Evolutionary conservation across 2,113 vertebrate genomes (phyloP), one percentile per base, ranked within the genome.

Genomic region (Mixornis gularis): DNA sequence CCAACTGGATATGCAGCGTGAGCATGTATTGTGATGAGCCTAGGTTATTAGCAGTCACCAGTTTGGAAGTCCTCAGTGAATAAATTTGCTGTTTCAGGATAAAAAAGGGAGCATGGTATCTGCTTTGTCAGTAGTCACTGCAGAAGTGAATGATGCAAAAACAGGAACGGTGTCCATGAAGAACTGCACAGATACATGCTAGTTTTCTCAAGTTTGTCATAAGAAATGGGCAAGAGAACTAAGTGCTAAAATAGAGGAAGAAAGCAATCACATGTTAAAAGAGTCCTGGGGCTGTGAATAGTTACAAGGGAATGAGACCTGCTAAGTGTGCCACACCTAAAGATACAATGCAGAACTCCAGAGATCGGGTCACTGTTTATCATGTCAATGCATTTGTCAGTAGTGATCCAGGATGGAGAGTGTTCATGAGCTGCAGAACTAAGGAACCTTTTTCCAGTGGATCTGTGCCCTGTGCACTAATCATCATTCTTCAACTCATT

Each of bases 81-180:
- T 87, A 91, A 95, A 92, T 92, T 53, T 82, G 74, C 87, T 95
- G 89, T 89, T 95, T 89, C 93, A 89, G 93, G 85, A 89, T 72
- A 52, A 92, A 91, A 88, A 92, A 78, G 8, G 72, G 62, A 91
- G 29, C 29, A 40, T 0, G 0, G 59, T 69, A 51, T 92, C 87
- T 94, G 94, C 84, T 82, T 94, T 3, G 8, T 95, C 92, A 95
- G 87, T 94, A 87, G 68, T 59, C 32, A 58, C 53, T 65, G 78
- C 74, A 89, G 74, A 91, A 89, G 53, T 17, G 44, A 82, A 72
- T 58, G 38, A 79, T 65, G 51, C 87, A 89, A 71, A 60, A 68
- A 49, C 46, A 72, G 48, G 58, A 85, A 79, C 14, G 38, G 26
- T 41, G 26, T 41, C 55, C n/a, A 9, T 55, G 51, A 87, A 79